Base-by-base conservation (phyloP, 2,888 invertebrate genomes). In the Muschampia plurimacula region DNA sequence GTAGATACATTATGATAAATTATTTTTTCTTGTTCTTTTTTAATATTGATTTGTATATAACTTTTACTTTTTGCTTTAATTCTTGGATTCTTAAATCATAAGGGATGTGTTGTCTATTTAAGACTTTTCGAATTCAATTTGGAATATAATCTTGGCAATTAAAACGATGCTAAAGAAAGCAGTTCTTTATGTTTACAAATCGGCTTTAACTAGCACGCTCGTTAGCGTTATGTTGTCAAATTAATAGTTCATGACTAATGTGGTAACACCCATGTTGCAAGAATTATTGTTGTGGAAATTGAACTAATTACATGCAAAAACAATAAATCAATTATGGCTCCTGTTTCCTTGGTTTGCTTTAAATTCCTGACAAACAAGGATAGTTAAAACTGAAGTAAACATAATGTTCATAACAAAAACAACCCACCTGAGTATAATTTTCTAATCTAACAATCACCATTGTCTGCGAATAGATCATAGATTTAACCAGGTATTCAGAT, bases 151-250 rank as follows among this genome's bases (percentile, higher is more conserved):
- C 5, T 6, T 6, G 4, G n/a, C n/a, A 62, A 63, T 44, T 22
- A 10, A 41, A 63, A 22, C 41, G 15, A 10, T 44, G 22, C 7
- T 15, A 64, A 64, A 64, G 63, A 64, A 41, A 59, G 60, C 36
- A 36, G 12, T 68, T 68, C 46, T 68, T 46, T 67, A 44, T 57
- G 22, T 57, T 10, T 67, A 28, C 46, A 46, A 44, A 60, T 59
- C 59, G 46, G 10, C n/a, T 46, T 15, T 39, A 49, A 69, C 49
- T 69, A 13, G 49, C 60, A 60, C 49, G 62, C 68, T 69, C 68
- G 68, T 69, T 69, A 69, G 9, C 64, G 63, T 69, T 70, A 55
- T 55, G 41, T 52, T 55, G 41, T 70, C 57, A 68, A 68, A 68
- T 70, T 64, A 44, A 44, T 70, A 64, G 52, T 64, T 44, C 36